Evolutionary conservation across 2,888 invertebrate genomes (phyloP).

Genomic region (Steinernema carpocapsae): DNA sequence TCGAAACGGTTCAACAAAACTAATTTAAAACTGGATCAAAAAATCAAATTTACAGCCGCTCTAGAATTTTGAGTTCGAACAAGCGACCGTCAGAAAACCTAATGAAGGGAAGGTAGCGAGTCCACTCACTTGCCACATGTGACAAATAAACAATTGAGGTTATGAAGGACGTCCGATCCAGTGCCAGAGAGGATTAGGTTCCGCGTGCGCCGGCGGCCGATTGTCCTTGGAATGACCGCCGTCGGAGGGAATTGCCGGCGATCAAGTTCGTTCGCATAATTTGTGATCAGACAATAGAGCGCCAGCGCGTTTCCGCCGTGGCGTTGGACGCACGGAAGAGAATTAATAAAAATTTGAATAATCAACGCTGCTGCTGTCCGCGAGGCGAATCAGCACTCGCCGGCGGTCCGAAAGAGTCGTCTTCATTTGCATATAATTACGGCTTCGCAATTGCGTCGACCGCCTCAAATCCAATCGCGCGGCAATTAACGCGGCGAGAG

Average conservation of each 20-base stretch:
- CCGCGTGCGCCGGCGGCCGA: not conserved
- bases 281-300: slow-evolving; percentile 19
- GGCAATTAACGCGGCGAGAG: slow-evolving; percentile 19
- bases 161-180: slow-evolving; percentile 17
- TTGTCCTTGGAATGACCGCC: slow-evolving; percentile 22
- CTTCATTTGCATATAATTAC: slow-evolving; percentile 27
- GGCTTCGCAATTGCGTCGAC: no score
- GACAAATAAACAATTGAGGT: slow-evolving; percentile 20
- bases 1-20: no score
- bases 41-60: no score
- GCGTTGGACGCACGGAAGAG: slow-evolving; percentile 1
- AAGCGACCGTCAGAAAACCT: no score
- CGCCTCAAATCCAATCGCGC: slow-evolving; percentile 26
- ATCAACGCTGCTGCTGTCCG: not conserved
- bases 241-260: not conserved
- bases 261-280: slow-evolving; percentile 19
- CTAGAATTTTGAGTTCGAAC: no score
- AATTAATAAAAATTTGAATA: slow-evolving; percentile 32
- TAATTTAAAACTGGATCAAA: no score
- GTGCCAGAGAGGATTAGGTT: slow-evolving; percentile 5
- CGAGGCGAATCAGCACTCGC: no score
- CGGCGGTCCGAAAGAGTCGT: not conserved
- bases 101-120: no score
- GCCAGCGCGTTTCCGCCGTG: slow-evolving; percentile 8
- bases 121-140: no score